These are phyloP conservation scores for Luehdorfia chinensis DNA, from an alignment of 1,140 invertebrate species.

Conservation along the genomic window DNA sequence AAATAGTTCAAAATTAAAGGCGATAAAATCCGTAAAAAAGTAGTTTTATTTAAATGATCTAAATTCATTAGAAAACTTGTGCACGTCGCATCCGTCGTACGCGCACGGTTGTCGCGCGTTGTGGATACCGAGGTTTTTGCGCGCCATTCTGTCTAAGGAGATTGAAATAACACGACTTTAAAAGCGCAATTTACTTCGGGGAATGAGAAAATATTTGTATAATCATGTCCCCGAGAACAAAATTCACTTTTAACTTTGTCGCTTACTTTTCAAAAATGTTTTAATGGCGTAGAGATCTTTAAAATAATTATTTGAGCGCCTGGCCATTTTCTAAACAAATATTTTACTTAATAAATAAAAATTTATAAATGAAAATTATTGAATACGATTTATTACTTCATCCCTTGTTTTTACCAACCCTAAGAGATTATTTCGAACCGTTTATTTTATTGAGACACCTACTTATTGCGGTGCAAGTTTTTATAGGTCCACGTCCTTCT, in stretches of 20 bases:
- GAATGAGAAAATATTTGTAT: slow-evolving; percentile 33
- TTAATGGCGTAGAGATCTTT: not conserved
- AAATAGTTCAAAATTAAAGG: no score
- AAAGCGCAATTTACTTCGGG: slow-evolving; percentile 37
- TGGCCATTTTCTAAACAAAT: no score
- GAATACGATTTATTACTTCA: no score
- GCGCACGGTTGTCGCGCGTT: slow-evolving; percentile 39
- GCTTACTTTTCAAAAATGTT: slow-evolving; percentile 2
- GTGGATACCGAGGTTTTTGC: slow-evolving; percentile 61
- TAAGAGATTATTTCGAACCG: slow-evolving; percentile 44
- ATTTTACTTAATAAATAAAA: no score
- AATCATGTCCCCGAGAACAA: slow-evolving; percentile 12
- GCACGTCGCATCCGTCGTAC: slow-evolving; percentile 41
- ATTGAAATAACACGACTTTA: slow-evolving; percentile 63
- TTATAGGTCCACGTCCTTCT: slow-evolving; percentile 30
- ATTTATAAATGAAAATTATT: no score
- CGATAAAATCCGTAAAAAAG: no score
- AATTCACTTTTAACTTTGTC: slow-evolving; percentile 12
- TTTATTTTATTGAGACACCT: slow-evolving; percentile 56
- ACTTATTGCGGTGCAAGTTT: slow-evolving; percentile 41
- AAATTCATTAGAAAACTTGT: slow-evolving; percentile 61
- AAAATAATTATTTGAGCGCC: no score
- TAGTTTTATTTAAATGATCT: slow-evolving; percentile 47
- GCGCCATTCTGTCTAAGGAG: slow-evolving; percentile 58
- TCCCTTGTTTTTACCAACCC: slow-evolving; percentile 15